Evolutionary conservation across 2,888 invertebrate genomes (phyloP), one percentile per base, ranked within the genome.

Genomic region (Drosophila leonis): DNA sequence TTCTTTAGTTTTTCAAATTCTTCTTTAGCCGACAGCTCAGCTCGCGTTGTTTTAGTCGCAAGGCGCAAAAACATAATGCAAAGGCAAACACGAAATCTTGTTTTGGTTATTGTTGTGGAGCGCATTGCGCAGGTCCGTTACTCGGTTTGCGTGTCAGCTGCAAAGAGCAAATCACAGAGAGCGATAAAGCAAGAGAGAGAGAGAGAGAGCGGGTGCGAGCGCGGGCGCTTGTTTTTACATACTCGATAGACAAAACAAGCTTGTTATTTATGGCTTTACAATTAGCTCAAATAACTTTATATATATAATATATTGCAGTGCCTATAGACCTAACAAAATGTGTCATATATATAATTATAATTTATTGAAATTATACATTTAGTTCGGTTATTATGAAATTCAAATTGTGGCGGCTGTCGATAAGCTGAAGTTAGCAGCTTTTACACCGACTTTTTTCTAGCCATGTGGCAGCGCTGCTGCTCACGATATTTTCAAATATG

Each of bases 31-130:
- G 74, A 61, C 33, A 33, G 15, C 5, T 49, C 33, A 55, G 37
- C 54, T 60, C 27, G 48, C 54, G 75, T 54, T 78, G 79, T 69
- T 77, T 75, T 54, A 66, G 69, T 75, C 61, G 75, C 75, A 55
- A 78, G 55, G 79, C 80, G 69, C 77, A 79, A 75, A 70, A 66
- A 70, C 70, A 79, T 70, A 77, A 77, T 77, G 79, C 79, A 78
- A 69, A 51, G 41, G 49, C 77, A 75, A 78, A 57, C 55, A 59
- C 46, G 74, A 64, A 77, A 62, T 77, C 76, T 77, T 77, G 75
- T 77, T 77, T 77, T 77, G 77, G 79, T 66, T 77, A 61, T 78
- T 78, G 48, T 65, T 74, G 67, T 54, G 46, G 49, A 61, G 68
- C 51, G 56, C 52, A 78, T 68, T 68, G 76, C 76, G 76, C 76